Conservation (phyloP, 2,797 vertebrate species). For the Anniella stebbinsi region DNA sequence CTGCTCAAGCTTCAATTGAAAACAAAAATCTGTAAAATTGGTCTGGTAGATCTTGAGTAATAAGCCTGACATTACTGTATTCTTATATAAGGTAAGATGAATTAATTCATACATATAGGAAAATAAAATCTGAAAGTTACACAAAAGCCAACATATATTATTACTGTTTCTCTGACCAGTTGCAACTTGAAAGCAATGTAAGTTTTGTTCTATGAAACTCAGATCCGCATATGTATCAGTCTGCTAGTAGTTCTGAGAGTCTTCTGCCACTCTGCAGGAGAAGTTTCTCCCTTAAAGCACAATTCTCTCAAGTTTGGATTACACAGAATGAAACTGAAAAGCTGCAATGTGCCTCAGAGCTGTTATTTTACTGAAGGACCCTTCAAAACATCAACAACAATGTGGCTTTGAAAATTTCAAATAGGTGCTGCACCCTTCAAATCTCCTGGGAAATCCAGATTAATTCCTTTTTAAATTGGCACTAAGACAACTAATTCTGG, state of each 20-base stretch:
- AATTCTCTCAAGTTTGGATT: conserved; percentile 28
- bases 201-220: neutral
- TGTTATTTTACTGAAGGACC: conserved; percentile 39
- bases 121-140: neutral
- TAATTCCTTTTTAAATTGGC: conserved; percentile 47
- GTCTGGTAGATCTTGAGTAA: too few species aligned
- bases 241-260: fast-evolving
- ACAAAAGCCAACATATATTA: neutral
- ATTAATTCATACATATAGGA: neutral
- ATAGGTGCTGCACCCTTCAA: conserved; percentile 34
- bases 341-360: conserved; percentile 10
- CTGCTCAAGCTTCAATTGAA: too few species aligned
- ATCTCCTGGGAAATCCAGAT: conserved; percentile 49
- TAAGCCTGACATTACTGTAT: too few species aligned
- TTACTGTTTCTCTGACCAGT: neutral
- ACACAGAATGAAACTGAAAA: conserved; percentile 46
- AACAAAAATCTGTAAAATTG: too few species aligned
- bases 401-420: conserved; percentile 41
- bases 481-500: conserved; percentile 23
- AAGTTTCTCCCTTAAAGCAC: conserved; percentile 34
- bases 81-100: neutral
- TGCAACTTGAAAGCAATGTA: conserved; percentile 6
- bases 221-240: neutral
- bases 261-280: neutral
- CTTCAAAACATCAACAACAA: neutral